These are phyloP conservation scores for Leistus spinibarbis DNA, from an alignment of 2,888 invertebrate genomes.

Conservation along the genomic window DNA sequence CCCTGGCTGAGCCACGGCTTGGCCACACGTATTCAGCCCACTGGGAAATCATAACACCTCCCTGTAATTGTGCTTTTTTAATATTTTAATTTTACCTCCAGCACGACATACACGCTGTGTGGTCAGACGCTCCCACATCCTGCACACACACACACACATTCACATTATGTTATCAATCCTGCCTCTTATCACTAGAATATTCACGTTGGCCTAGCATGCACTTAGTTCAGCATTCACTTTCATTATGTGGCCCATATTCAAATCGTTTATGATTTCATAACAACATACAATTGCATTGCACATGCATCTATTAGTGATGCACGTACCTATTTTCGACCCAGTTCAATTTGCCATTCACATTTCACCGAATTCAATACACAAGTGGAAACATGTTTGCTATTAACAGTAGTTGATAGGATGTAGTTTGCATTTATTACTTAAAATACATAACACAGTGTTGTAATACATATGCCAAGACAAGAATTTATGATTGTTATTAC, in stretches of 20 bases:
- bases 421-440: too few relatives aligned
- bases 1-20: constrained; percentile 43
- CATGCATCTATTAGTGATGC: too few relatives aligned
- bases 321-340: too few relatives aligned
- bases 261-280: too few relatives aligned
- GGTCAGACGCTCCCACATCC: constrained; percentile 30
- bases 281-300: too few relatives aligned
- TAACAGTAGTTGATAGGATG: too few relatives aligned
- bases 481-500: too few relatives aligned
- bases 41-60: constrained; percentile 52
- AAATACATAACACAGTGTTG: too few relatives aligned
- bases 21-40: constrained; percentile 46
- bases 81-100: constrained; percentile 43
- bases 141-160: constrained; percentile 14
- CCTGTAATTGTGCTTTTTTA: constrained; percentile 50
- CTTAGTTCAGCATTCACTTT: background rate
- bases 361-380: too few relatives aligned
- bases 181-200: constrained; percentile 12
- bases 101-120: background rate
- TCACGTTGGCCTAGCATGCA: background rate
- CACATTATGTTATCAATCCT: constrained; percentile 21
- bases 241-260: background rate
- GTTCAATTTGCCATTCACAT: too few relatives aligned
- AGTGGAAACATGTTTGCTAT: too few relatives aligned
- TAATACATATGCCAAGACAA: too few relatives aligned